Evolutionary conservation across 1,140 invertebrate species (phyloP).

Genomic region (Oreohelix idahoensis): DNA sequence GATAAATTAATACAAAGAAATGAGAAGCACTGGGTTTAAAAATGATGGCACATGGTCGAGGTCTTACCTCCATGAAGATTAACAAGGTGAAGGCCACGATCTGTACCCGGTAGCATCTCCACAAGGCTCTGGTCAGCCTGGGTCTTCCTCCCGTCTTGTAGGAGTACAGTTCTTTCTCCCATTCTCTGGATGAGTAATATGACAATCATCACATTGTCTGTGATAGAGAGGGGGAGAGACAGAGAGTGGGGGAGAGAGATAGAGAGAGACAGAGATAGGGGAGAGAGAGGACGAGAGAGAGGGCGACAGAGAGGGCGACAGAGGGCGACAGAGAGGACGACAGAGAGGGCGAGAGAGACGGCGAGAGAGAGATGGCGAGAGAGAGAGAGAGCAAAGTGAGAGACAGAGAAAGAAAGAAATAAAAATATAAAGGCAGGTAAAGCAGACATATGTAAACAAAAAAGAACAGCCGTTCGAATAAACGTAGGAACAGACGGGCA

Average conservation of each 20-base stretch:
- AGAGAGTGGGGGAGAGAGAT: too few relatives aligned
- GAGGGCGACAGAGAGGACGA: background rate
- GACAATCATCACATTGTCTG: background rate
- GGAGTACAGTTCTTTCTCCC: constrained; percentile 59
- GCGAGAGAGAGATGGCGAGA: background rate
- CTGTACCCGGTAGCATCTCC: constrained; percentile 51
- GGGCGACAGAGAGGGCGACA: background rate
- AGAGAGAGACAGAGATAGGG: too few relatives aligned
- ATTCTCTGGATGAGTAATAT: constrained; percentile 46
- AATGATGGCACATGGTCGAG: background rate
- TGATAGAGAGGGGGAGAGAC: too few relatives aligned
- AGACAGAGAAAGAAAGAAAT: too few relatives aligned
- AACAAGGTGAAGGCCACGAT: constrained; percentile 48
- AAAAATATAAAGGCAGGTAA: too few relatives aligned
- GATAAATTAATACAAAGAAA: too few relatives aligned
- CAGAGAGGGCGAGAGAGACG: background rate
- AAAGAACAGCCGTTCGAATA: too few relatives aligned
- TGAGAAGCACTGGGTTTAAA: too few relatives aligned
- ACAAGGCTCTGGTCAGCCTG: constrained; percentile 50
- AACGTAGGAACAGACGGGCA: too few relatives aligned
- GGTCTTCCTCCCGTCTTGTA: constrained; percentile 54
- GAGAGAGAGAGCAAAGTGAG: too few relatives aligned
- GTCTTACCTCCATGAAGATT: constrained; percentile 55
- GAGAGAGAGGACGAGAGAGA: background rate
- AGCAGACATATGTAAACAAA: too few relatives aligned